phyloP scores from a whole-genome alignment of 2,888 invertebrate genomes.

The Watsonalla binaria region DNA sequence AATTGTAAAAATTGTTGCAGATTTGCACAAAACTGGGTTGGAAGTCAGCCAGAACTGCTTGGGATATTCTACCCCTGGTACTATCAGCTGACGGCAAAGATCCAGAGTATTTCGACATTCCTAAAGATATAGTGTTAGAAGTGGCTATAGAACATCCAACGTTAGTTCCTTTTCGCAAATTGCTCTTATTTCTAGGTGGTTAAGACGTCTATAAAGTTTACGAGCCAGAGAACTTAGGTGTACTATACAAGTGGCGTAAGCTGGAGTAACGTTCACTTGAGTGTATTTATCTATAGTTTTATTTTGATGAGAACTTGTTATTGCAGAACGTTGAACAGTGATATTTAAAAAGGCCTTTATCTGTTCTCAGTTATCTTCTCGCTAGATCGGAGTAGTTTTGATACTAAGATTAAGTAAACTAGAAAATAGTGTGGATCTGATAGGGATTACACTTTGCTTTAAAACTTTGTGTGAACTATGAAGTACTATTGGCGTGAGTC shows the following conservation, averaged over 20 bases:
- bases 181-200: constrained; percentile 1
- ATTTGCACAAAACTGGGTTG: constrained; percentile 93
- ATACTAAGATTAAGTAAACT: too few species aligned
- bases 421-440: too few species aligned
- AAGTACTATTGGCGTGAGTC: too few species aligned
- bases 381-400: too few species aligned
- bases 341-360: background rate
- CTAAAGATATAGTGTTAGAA: constrained; percentile 91
- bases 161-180: constrained; percentile 76
- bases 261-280: background rate
- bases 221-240: background rate
- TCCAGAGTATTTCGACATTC: constrained; percentile 96
- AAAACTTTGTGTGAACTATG: too few species aligned
- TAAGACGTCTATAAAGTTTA: constrained; percentile 1
- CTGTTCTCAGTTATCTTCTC: too few species aligned
- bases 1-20: constrained; percentile 58
- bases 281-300: background rate
- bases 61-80: constrained; percentile 93
- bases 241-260: background rate
- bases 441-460: too few species aligned
- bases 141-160: constrained; percentile 91
- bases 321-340: too few species aligned
- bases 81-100: constrained; percentile 95
- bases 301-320: background rate
- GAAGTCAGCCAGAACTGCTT: constrained; percentile 86